Base-by-base conservation (phyloP, 2,113 vertebrate genomes). In the Halichoeres trimaculatus region DNA sequence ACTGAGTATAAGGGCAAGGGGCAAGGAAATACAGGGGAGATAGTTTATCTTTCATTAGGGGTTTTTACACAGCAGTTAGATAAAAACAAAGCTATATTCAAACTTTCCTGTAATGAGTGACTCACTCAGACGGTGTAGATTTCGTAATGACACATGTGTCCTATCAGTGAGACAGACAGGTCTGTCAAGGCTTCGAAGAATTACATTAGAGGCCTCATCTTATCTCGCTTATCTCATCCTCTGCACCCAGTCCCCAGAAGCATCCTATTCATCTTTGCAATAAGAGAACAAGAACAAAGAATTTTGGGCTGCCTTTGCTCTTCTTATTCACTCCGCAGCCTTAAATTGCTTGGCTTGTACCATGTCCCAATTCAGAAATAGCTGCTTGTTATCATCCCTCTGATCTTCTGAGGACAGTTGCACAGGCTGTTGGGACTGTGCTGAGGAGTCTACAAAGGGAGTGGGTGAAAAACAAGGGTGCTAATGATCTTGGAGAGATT, bases 381-480 rank as follows among this genome's bases (percentile, higher is more conserved):
- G 85, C 81, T 85, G 80, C 89, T 89, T 86, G 86, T 91, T 89
- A 90, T 77, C 78, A 64, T 85, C 55, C 77, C 83, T 89, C 84
- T 84, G 85, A 91, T 88, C 86, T 88, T 91, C 73, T 70, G 74
- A 88, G 84, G 84, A 84, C 84, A 78, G 72, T 65, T 69, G 81
- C 61, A 48, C 62, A 70, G 52, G 23, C 84, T 80, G 79, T 69
- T 77, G 60, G 74, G 76, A 85, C 74, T 76, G 35, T 13, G 58
- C 75, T 69, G 75, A 79, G 71, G 70, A 78, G 71, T 77, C 75
- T 81, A 76, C 80, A 84, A 78, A 88, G 77, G 70, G 41, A 55
- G 54, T 62, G 68, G 67, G 64, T 74, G 0, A 3, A 68, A 87
- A 86, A 69, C 69, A 64, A 81, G 68, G 26, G 63, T 34, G 69